These are phyloP conservation scores for Cygnus olor DNA, from an alignment of 2,797 vertebrate genomes.

Conservation along the genomic window DNA sequence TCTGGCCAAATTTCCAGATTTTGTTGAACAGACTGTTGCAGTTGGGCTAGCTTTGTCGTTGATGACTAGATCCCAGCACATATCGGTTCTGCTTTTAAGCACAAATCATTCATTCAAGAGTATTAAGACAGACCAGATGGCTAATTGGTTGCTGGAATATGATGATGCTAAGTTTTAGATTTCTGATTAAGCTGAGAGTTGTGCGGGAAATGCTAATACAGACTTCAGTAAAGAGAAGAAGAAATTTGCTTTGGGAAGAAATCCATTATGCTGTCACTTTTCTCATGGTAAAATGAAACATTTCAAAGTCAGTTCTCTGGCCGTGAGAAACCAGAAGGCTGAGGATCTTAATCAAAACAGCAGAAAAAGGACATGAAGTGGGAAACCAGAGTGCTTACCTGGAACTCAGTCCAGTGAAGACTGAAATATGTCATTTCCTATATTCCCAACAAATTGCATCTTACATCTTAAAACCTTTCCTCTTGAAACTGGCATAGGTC, in stretches of 20 bases:
- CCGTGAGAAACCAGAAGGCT: neutral
- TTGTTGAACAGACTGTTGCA: neutral
- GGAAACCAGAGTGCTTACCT: neutral
- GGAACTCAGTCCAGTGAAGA: neutral
- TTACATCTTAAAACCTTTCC: neutral
- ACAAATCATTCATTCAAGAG: conserved; percentile 1
- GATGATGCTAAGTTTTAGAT: conserved; percentile 38
- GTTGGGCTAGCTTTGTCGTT: neutral
- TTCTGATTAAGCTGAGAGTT: conserved; percentile 39
- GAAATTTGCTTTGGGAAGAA: neutral
- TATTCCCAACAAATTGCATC: neutral
- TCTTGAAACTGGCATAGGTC: neutral
- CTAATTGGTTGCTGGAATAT: conserved; percentile 48
- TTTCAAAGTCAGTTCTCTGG: neutral
- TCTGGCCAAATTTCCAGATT: neutral
- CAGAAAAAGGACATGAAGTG: neutral
- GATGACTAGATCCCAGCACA: neutral
- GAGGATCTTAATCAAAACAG: neutral
- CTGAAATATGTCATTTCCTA: neutral
- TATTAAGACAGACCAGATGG: conserved; percentile 31
- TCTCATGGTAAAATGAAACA: neutral
- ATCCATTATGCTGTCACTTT: neutral
- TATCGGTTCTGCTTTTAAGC: conserved; percentile 16
- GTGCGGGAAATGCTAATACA: conserved; percentile 28
- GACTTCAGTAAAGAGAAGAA: conserved; percentile 2